phyloP scores from a whole-genome alignment of 2,113 vertebrate genomes.

The Cromileptes altivelis region DNA sequence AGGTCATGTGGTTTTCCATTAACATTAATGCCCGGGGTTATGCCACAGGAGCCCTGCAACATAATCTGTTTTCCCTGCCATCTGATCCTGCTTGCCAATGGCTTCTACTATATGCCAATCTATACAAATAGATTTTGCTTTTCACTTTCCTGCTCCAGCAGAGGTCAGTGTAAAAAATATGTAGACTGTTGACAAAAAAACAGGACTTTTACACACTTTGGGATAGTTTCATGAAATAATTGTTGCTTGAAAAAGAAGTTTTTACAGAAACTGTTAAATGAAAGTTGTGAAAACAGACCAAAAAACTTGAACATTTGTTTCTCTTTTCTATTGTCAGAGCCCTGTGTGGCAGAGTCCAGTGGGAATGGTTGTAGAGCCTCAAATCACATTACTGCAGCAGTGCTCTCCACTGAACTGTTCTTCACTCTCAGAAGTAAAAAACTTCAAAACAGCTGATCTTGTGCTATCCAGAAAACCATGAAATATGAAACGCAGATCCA shows the following conservation, averaged over 20 bases:
- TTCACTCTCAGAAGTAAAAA: slow-evolving; percentile 10
- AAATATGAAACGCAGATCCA: slow-evolving; percentile 44
- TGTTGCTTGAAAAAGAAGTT: background rate
- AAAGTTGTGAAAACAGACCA: background rate
- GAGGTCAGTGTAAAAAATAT: slow-evolving; percentile 22
- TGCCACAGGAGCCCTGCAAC: slow-evolving; percentile 64
- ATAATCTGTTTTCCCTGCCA: slow-evolving; percentile 76
- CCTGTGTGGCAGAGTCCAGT: slow-evolving; percentile 7
- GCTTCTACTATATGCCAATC: slow-evolving; percentile 58
- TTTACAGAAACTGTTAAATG: background rate
- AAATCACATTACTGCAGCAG: slow-evolving; percentile 36
- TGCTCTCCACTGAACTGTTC: slow-evolving; percentile 9
- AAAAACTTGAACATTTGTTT: background rate
- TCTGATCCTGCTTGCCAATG: slow-evolving; percentile 69
- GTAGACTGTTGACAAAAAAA: background rate
- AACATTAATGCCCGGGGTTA: slow-evolving; percentile 75
- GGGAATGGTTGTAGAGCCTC: slow-evolving; percentile 8
- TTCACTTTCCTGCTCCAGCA: slow-evolving; percentile 24
- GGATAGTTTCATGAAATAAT: background rate
- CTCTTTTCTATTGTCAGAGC: background rate
- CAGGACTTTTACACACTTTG: background rate
- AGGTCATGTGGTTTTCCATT: slow-evolving; percentile 81
- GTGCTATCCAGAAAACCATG: slow-evolving; percentile 36
- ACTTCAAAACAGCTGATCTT: slow-evolving; percentile 50
- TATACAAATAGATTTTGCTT: slow-evolving; percentile 66